Conservation (phyloP, 2,797 vertebrate genomes). For the Dicrostonyx torquatus region DNA sequence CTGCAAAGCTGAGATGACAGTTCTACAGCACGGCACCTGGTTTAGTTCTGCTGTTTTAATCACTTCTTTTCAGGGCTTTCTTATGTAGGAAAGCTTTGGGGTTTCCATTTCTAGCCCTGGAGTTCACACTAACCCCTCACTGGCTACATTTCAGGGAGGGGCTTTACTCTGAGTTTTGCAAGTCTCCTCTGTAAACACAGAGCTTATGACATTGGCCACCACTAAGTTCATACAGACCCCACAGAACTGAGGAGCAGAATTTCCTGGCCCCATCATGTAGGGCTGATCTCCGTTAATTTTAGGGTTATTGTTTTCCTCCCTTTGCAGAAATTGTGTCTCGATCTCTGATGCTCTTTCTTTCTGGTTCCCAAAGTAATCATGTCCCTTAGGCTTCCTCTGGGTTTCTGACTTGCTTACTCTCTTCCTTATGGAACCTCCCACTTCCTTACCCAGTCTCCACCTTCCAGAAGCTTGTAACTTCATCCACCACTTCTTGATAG, state of each 20-base stretch:
- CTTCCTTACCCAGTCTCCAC: neutral
- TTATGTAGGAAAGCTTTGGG: neutral
- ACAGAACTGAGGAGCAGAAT: neutral
- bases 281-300: neutral
- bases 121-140: slow-evolving; percentile 8
- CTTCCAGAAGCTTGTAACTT: neutral
- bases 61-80: slow-evolving; percentile 12
- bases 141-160: neutral
- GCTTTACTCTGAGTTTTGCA: slow-evolving; percentile 23
- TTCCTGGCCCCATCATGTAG: neutral
- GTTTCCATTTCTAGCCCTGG: slow-evolving; percentile 33
- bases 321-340: neutral
- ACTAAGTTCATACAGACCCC: neutral
- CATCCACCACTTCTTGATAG: neutral
- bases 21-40: neutral
- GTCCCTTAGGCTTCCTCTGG: neutral
- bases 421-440: neutral
- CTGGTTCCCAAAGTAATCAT: slow-evolving; percentile 7
- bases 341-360: neutral
- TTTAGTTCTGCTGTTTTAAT: neutral
- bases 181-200: neutral
- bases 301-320: neutral
- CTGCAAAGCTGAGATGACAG: neutral
- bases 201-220: neutral
- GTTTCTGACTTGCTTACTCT: slow-evolving; percentile 13